phyloP scores from a whole-genome alignment of 2,797 vertebrate genomes.

The Diceros bicornis region DNA sequence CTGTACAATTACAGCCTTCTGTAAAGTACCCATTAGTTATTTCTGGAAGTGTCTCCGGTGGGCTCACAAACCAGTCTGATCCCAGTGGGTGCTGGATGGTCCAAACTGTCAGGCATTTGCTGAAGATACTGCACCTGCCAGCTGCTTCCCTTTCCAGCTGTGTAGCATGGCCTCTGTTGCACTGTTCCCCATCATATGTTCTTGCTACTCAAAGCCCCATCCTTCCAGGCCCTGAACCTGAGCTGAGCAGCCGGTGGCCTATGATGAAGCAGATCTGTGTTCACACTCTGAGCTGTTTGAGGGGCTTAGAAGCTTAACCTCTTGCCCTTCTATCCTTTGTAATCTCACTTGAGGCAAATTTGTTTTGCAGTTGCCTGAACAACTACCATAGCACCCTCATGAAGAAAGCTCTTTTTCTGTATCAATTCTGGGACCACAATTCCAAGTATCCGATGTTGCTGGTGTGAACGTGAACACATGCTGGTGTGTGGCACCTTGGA shows the following conservation, averaged over 20 bases:
- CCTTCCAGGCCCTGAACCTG: neutral
- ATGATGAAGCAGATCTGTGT: neutral
- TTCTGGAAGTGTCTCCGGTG: neutral
- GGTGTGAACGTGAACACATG: neutral
- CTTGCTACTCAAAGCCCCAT: neutral
- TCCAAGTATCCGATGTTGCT: neutral
- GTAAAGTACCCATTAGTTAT: neutral
- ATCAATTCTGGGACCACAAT: neutral
- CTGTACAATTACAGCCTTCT: neutral
- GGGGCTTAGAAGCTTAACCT: no score
- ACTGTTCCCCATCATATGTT: accelerated
- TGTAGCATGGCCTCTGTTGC: neutral
- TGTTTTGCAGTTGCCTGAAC: neutral
- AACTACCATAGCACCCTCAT: neutral
- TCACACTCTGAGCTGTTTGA: neutral
- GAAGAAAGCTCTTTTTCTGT: neutral
- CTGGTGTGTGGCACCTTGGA: neutral
- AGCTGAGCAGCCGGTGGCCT: neutral
- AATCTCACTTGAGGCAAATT: neutral
- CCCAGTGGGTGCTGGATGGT: neutral
- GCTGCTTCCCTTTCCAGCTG: neutral
- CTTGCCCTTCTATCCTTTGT: neutral
- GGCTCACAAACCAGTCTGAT: neutral
- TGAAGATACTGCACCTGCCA: neutral
- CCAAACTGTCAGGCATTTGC: neutral